Conservation (phyloP, 2,113 vertebrate species). For the Suncus etruscus region DNA sequence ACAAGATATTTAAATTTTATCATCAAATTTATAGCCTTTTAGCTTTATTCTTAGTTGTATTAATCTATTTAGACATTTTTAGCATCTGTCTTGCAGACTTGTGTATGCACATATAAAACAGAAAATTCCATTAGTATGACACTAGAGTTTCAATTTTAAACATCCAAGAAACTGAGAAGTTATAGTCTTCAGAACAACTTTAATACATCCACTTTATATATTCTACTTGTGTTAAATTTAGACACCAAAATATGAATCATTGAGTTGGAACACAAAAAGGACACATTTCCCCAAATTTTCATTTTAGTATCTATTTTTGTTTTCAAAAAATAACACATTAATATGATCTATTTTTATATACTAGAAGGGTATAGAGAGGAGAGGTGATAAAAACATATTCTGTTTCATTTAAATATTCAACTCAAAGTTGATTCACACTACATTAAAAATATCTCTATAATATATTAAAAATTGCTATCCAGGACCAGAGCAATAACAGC, state of each 20-base stretch:
- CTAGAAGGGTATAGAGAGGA: not conserved
- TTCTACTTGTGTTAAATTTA: constrained; percentile 30
- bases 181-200: constrained; percentile 16
- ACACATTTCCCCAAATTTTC: not conserved
- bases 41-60: constrained; percentile 3
- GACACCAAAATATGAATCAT: not conserved
- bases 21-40: constrained; percentile 11
- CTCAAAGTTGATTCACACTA: constrained; percentile 38
- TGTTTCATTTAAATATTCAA: constrained; percentile 31
- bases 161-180: constrained; percentile 26
- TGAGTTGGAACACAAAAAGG: constrained; percentile 27
- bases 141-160: constrained; percentile 64
- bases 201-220: constrained; percentile 15
- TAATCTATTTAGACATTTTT: constrained; percentile 12
- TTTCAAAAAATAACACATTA: constrained; percentile 44
- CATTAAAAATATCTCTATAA: constrained; percentile 17
- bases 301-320: constrained; percentile 22
- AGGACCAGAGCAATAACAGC: too few species aligned
- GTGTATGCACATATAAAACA: constrained; percentile 6
- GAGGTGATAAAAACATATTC: not conserved
- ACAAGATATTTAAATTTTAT: constrained; percentile 17
- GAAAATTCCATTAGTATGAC: constrained; percentile 52
- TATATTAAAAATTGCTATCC: not conserved
- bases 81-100: constrained; percentile 57
- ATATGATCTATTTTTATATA: constrained; percentile 43